Evolutionary conservation across 2,888 invertebrate species (phyloP), one percentile per base, ranked within the genome.

Genomic region (Lochmaea capreae): DNA sequence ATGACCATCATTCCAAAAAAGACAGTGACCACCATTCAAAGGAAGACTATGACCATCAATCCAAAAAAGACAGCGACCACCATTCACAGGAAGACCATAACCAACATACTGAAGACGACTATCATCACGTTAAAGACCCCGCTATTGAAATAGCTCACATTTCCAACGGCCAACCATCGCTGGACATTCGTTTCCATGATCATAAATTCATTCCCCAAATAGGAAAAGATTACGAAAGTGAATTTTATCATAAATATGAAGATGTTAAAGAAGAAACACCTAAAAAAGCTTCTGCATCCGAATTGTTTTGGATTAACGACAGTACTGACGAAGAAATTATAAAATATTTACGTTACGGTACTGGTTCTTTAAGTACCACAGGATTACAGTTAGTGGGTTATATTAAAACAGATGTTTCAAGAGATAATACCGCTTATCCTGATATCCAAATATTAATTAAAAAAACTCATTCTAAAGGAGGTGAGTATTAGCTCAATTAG

Each of bases 291-390:
- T 16, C 18, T 18, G 16, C 6, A 10, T 16, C 54, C 9, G 11
- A 63, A 63, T 12, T 71, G 18, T 57, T 71, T 18, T 58, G 33
- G 26, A 26, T 67, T 11, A 16, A 67, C 43, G 54, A 63, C n/a
- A 70, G 75, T 49, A 63, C 71, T 22, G 61, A 75, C 8, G 76
- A 82, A 86, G 77, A 78, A 39, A 69, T 80, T 1, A 39, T 77
- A 85, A 88, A 81, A 26, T 86, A 84, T 77, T 76, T 86, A 65
- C 83, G 82, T 73, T 77, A 84, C 22, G 84, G 84, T n/a, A 83
- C 81, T 76, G 85, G 86, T 9, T 84, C 83, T 22, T 73, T 86
- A 46, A 81, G 85, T 0, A 76, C 81, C 1, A 79, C 78, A 4
- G 83, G 81, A 57, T 72, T 81, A 10, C 84, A 85, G 74, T 80